Evolutionary conservation across 2,888 invertebrate species (phyloP).

Genomic region (Agrotis ipsilon): DNA sequence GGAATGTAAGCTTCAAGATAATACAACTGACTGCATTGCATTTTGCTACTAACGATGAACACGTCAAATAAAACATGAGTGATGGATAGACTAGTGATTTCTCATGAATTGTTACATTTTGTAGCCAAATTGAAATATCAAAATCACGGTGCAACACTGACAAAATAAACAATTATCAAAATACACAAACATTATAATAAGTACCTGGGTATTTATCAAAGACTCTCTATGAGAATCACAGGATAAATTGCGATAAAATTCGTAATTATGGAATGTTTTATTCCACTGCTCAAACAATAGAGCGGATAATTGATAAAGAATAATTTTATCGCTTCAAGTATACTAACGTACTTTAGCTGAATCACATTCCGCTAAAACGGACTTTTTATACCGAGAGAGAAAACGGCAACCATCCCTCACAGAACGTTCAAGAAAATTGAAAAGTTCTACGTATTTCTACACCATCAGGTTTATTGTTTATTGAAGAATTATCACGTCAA

Average conservation of each 20-base stretch:
- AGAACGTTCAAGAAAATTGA: constrained; percentile 1
- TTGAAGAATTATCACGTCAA: constrained; percentile 16
- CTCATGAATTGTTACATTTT: constrained; percentile 10
- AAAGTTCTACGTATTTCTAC: constrained; percentile 11
- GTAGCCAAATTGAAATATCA: constrained; percentile 15
- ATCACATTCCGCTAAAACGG: too few relatives aligned
- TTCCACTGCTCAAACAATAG: too few relatives aligned
- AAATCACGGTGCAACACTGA: neutral
- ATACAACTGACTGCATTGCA: constrained; percentile 23
- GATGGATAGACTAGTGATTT: constrained; percentile 3
- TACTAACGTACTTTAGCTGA: too few relatives aligned
- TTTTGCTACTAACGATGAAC: constrained; percentile 21
- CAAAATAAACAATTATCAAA: constrained; percentile 8
- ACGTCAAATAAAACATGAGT: constrained; percentile 38
- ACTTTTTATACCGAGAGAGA: too few relatives aligned
- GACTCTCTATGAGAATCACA: too few relatives aligned
- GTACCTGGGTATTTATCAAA: neutral
- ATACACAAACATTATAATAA: neutral
- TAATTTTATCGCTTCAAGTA: too few relatives aligned
- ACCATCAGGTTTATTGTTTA: constrained; percentile 19
- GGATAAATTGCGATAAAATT: too few relatives aligned
- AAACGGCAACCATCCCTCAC: constrained; percentile 10
- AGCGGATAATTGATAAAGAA: too few relatives aligned
- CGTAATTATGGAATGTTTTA: too few relatives aligned
- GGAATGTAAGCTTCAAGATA: constrained; percentile 9